Evolutionary conservation across 2,888 invertebrate genomes (phyloP), one percentile per base, ranked within the genome.

Genomic region (Macroteleia sp.): DNA sequence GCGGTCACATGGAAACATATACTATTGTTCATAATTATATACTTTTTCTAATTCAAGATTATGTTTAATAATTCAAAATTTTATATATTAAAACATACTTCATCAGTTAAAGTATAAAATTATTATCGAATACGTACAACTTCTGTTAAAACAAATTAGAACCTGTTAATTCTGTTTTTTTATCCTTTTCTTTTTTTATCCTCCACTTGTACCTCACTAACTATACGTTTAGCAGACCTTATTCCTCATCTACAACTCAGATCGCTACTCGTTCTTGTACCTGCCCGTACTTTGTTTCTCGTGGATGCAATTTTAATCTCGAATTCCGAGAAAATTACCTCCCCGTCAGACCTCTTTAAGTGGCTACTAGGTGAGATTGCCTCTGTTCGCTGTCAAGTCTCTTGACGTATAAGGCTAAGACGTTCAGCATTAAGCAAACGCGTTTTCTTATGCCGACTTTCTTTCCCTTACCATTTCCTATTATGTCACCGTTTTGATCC

Each of bases 291-390:
- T 82, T 82, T 75, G 82, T 83, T 82, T 83, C 81, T 75, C 75
- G 30, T 83, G 84, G 84, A 88, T 90, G 88, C 90, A 90, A 90
- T 90, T 91, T 91, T 91, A 90, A 91, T 91, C 90, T 88, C 85
- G 89, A 89, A 90, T 91, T 90, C 88, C 88, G 81, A 85, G 89
- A 88, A 90, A 90, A 90, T 90, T 90, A 89, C 89, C 88, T 88
- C 84, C 84, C 87, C 88, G 87, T 90, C 90, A 87, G 87, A 89
- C 81, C 88, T 86, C 83, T 83, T 90, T 89, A 89, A 88, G 85
- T 84, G 87, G 85, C 88, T 87, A 89, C 88, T 87, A 86, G 86
- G 86, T 85, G 86, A 89, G 89, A 90, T 90, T 90, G 89, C 89
- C 83, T 85, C 82, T 85, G 86, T 85, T 86, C 86, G 85, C 88